Base-by-base conservation (phyloP, 2,888 invertebrate genomes). In the Eristalis pertinax region DNA sequence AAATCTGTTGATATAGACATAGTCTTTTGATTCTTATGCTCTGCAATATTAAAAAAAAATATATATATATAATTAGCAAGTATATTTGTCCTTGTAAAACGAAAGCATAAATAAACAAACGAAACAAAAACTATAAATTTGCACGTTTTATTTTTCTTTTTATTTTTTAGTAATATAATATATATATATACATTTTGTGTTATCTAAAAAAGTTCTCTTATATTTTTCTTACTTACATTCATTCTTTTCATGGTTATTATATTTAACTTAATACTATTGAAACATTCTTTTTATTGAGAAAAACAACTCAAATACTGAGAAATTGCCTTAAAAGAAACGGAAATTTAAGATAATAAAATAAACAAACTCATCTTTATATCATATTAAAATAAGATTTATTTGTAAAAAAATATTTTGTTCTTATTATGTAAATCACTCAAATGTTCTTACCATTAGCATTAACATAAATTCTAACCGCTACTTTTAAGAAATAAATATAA, bases 401-500 rank as follows among this genome's bases (percentile, higher is more conserved):
- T 87, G 87, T 87, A 87, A 87, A 87, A 87, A 87, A 87, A 87
- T 87, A 87, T 75, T 83, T 86, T 85, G 85, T 78, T 84, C 87
- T 87, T 87, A 87, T 76, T 73, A 87, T 60, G 75, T 87, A 90
- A 89, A 90, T 90, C 90, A 90, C 90, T 90, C 90, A 89, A 88
- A 81, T 88, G 88, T 88, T 88, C 88, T 88, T 88, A 88, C 77
- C 74, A 88, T 78, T 75, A 80, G 65, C 72, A 87, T 83, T 83
- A 87, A 87, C 69, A 82, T 75, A 84, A 84, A 69, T 26, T 79
- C 63, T 69, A 84, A 77, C 62, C 38, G 67, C 70, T 87, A 87
- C 29, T 72, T 60, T 60, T 85, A 77, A 65, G 79, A 87, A 79
- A 87, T 84, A 87, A 87, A 87, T 87, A 87, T 84, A 84, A 79